A percentile compares a stretch with the other conserved stretches of the same genome.
phyloP scores from a whole-genome alignment of 2,113 vertebrate genomes.

The Ramphastos sulfuratus region DNA sequence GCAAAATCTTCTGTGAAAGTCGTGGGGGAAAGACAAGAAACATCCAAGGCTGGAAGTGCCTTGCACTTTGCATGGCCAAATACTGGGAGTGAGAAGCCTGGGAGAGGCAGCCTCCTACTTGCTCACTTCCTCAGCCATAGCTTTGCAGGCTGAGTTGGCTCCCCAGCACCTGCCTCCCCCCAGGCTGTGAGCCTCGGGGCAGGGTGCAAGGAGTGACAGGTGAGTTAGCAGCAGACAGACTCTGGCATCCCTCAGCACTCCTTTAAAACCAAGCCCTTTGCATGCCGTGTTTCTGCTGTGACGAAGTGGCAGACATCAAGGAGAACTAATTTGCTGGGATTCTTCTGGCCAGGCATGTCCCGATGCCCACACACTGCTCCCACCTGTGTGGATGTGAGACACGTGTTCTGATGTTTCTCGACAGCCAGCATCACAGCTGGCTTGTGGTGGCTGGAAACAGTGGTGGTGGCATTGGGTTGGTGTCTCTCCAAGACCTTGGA shows the following conservation, averaged over 20 bases:
- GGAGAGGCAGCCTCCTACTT: not conserved
- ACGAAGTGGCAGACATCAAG: slow-evolving; percentile 60
- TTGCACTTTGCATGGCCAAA: not conserved
- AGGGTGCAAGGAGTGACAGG: slow-evolving; percentile 49
- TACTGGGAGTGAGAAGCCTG: rapidly evolving
- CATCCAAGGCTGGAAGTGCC: not conserved
- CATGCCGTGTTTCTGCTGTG: slow-evolving; percentile 31
- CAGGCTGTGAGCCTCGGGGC: not conserved
- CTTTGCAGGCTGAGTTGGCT: not conserved
- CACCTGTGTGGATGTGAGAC: not conserved
- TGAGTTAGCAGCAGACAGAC: slow-evolving; percentile 47
- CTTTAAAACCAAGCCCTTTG: slow-evolving; percentile 58
- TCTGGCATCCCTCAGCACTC: not conserved
- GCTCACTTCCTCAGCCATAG: not conserved
- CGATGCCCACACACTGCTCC: not conserved
- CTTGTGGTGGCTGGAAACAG: slow-evolving; percentile 26
- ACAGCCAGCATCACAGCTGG: not conserved
- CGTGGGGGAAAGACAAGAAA: rapidly evolving
- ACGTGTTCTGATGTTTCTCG: slow-evolving; percentile 61
- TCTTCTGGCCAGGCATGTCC: slow-evolving; percentile 61
- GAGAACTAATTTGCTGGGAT: slow-evolving; percentile 63
- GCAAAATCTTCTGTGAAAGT: not conserved
- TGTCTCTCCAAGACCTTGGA: not conserved
- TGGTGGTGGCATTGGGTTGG: not conserved
- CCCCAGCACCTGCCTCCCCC: slow-evolving; percentile 40